These are phyloP conservation scores for Pseudachorutes palmiensis DNA, from an alignment of 1,140 invertebrate genomes.

Conservation along the genomic window DNA sequence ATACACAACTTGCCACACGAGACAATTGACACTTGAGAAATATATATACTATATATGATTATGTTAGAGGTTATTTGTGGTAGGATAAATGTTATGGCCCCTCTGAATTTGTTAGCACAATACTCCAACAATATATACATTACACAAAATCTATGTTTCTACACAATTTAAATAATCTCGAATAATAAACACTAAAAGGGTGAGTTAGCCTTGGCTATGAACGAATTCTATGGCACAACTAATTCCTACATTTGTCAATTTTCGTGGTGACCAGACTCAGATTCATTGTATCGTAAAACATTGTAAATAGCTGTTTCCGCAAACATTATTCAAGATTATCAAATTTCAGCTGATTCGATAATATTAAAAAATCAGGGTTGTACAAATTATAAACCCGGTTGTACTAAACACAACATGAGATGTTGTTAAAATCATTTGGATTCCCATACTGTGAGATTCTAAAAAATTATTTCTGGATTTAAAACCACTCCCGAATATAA, in stretches of 20 bases:
- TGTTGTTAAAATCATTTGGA: no score
- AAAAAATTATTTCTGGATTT: not conserved
- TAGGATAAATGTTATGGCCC: slow-evolving; percentile 18
- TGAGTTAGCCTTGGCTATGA: not conserved
- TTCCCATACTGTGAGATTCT: slow-evolving; percentile 7
- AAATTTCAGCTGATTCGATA: not conserved
- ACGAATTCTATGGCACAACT: not conserved
- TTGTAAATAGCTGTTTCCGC: not conserved
- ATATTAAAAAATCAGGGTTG: not conserved
- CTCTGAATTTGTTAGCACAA: slow-evolving; percentile 18
- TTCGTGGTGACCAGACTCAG: slow-evolving; percentile 9
- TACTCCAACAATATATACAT: slow-evolving; percentile 7
- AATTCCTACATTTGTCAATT: not conserved
- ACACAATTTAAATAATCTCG: slow-evolving; percentile 13
- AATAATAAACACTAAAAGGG: slow-evolving; percentile 18
- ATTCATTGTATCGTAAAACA: not conserved
- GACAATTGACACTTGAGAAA: no score
- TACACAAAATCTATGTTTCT: not conserved
- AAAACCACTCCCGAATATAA: no score
- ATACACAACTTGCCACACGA: no score
- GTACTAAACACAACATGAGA: no score
- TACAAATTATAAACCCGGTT: no score
- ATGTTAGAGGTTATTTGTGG: not conserved
- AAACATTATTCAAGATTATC: no score
- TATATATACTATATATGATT: slow-evolving; percentile 2